Conservation (phyloP, 2,797 vertebrate genomes). For the Urocyon cinereoargenteus region DNA sequence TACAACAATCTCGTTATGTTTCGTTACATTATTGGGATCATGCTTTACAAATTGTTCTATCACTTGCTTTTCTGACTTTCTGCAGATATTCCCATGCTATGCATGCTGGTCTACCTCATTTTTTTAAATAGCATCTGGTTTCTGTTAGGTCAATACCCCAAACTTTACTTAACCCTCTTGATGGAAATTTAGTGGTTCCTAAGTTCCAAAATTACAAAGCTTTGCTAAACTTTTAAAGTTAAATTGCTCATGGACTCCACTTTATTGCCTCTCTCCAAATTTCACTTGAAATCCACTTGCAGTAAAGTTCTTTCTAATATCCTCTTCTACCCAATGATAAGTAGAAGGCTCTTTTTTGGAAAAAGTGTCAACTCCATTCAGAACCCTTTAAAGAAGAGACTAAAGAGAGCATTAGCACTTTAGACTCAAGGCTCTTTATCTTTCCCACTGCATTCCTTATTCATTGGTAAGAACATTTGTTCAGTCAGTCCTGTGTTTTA, state of each 20-base stretch:
- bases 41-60: background rate
- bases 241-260: background rate
- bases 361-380: background rate
- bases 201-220: constrained; percentile 10
- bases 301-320: background rate
- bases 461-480: background rate
- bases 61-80: background rate
- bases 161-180: background rate
- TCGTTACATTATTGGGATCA: background rate
- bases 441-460: background rate
- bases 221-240: background rate
- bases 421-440: background rate
- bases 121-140: background rate
- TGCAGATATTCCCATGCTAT: background rate
- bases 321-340: background rate
- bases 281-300: background rate
- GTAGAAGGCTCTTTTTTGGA: background rate
- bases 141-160: background rate
- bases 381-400: background rate
- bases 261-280: constrained; percentile 13
- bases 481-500: background rate
- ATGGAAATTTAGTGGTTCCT: background rate
- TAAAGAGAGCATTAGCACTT: background rate
- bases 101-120: background rate
- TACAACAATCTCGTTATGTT: background rate